A percentile compares a stretch with the other conserved stretches of the same genome.
Evolutionary conservation across 2,888 invertebrate genomes (phyloP).

Genomic region (Andricus curvator): DNA sequence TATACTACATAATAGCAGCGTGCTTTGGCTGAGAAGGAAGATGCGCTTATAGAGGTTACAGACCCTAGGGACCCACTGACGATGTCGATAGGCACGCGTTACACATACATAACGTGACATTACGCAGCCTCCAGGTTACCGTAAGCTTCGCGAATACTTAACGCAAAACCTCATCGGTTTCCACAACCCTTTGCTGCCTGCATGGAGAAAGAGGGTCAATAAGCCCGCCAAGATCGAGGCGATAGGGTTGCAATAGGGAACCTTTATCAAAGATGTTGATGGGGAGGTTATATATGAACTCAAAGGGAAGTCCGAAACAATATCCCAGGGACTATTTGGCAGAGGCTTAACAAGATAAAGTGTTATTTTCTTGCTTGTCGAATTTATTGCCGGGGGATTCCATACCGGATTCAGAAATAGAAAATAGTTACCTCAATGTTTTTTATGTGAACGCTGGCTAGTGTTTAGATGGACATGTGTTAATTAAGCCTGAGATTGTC

Average conservation of each 20-base stretch:
- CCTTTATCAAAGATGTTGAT: slow-evolving; percentile 13
- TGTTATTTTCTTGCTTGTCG: neutral
- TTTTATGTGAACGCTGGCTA: neutral
- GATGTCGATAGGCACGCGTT: slow-evolving; percentile 43
- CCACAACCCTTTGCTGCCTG: slow-evolving; percentile 31
- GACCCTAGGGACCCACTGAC: slow-evolving; percentile 37
- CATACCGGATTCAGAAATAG: neutral
- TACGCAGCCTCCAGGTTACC: slow-evolving; percentile 36
- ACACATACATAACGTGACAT: slow-evolving; percentile 42
- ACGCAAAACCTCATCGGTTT: slow-evolving; percentile 30
- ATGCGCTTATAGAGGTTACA: slow-evolving; percentile 42
- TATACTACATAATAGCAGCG: slow-evolving; percentile 58
- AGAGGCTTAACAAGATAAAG: neutral
- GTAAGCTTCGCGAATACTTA: slow-evolving; percentile 38
- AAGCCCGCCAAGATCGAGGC: neutral
- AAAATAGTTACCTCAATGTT: neutral
- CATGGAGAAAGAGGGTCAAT: slow-evolving; percentile 23
- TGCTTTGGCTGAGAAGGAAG: slow-evolving; percentile 52
- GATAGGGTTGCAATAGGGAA: slow-evolving; percentile 1
- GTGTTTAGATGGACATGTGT: too few species aligned
- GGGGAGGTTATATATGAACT: neutral
- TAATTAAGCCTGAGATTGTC: too few species aligned
- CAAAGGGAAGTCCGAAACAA: neutral
- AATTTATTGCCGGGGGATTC: neutral
- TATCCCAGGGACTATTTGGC: neutral